Base-by-base conservation (phyloP, 2,113 vertebrate genomes). In the Sceloporus tristichus region DNA sequence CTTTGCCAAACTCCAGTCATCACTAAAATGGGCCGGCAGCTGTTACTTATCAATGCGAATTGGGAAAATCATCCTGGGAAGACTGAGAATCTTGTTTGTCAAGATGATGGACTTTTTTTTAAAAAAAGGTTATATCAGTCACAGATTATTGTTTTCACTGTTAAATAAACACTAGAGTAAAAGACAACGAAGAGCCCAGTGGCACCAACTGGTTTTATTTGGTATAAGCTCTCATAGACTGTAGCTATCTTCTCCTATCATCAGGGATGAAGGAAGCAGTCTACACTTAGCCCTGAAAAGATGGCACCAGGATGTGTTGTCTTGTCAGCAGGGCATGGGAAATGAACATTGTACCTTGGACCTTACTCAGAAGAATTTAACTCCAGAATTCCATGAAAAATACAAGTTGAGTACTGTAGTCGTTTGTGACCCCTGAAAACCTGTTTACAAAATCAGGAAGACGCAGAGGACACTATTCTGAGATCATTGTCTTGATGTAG, bases 31-130 rank as follows among this genome's bases (percentile, higher is more conserved):
- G 91, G 88, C 2, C 48, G 92, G 94, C 94, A 94, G 94, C 93
- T 95, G 94, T 93, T 95, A 91, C 93, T 94, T 90, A 96, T 94
- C 94, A 93, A 90, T 89, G 77, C 82, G 93, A 94, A 89, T 91
- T 90, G 94, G 87, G 93, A 91, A 86, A 94, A 91, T 86, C 84
- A 0, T 88, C 91, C 90, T 7, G 5, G 70, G 92, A 91, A 93
- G 87, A 53, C 19, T n/a, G 42, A 68, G 71, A 66, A 76, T 10
- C 13, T 92, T 92, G 90, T 90, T 94, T 95, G 94, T 92, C 93
- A 92, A 93, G 75, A 87, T 70, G 23, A 80, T 40, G 70, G 76
- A 84, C 34, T n/a, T 70, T 56, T 40, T 34, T 53, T 38, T 48
- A 34, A 23, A 90, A 53, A 16, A 90, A 92, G 88, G 4, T 6